Evolutionary conservation across 2,888 invertebrate species (phyloP), one percentile per base, ranked within the genome.

Genomic region (Atrina japonica): DNA sequence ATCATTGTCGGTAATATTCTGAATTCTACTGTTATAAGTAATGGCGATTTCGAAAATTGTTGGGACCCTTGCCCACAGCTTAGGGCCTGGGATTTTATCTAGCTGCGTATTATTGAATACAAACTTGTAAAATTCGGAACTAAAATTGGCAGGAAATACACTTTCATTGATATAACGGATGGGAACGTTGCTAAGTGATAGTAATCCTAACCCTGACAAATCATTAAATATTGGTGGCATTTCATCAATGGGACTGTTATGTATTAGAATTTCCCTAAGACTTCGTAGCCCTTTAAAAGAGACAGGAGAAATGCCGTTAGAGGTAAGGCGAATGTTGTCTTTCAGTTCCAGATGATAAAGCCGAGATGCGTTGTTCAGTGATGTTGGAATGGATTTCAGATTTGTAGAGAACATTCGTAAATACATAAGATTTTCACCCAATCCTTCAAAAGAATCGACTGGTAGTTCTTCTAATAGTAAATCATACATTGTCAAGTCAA

Each of bases 211-310:
- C 9, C 29, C 43, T 2, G 43, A n/a, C 2, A 58, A 18, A n/a
- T 64, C 49, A 9, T 14, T 27, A 52, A 69, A 69, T 7, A 69
- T 64, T 5, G 21, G 21, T 3, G 69, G 69, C 23, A 69, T 7
- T 21, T 30, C 50, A 27, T 41, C 40, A 5, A 69, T 21, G 11
- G 43, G 56, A 23, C 50, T 49, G 23, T 69, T 49, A 16, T 27
- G 30, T 16, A 69, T 64, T 7, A 6, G 35, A 18, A 64, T 49
- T 11, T 52, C 23, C 29, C 21, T 30, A 7, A 69, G 14, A 0
- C 29, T 43, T 7, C 11, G 35, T 11, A 63, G 27, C 11, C 49
- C 40, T 3, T 6, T 56, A 23, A 43, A 50, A 25, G 58, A 47
- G 16, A 43, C 58, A 6, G 41, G 35, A 30, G 29, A 29, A 18